phyloP scores from a whole-genome alignment of 2,113 vertebrate genomes.

The Malurus cyaneus region DNA sequence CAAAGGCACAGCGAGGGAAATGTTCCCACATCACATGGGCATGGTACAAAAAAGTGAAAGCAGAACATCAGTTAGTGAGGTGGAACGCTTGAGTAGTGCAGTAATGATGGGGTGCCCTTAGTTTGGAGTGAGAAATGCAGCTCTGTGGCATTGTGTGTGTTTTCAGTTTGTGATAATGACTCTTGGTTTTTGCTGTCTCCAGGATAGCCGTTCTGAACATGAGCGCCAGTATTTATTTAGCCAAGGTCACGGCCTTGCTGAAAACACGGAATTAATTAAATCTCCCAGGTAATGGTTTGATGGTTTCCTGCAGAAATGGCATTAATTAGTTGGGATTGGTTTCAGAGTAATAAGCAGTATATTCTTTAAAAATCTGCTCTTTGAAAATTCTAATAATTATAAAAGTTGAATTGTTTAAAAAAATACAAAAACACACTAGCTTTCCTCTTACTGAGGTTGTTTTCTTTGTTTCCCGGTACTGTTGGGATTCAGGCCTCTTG shows the following conservation, averaged over 20 bases:
- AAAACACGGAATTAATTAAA: conserved; percentile 92
- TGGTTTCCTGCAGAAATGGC: neutral
- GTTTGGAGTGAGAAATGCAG: neutral
- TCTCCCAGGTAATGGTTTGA: conserved; percentile 83
- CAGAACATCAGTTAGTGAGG: neutral
- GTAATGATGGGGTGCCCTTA: neutral
- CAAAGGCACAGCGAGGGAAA: neutral
- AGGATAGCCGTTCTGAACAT: conserved; percentile 93
- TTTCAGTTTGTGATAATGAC: neutral
- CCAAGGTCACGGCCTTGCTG: conserved; percentile 80
- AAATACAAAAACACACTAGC: neutral
- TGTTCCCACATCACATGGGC: neutral
- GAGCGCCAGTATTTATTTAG: conserved; percentile 95
- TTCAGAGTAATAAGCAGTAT: neutral
- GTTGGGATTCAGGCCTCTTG: neutral
- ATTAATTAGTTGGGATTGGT: neutral
- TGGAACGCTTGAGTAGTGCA: neutral
- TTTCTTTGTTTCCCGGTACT: neutral
- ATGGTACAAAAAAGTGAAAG: neutral
- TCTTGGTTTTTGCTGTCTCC: neutral
- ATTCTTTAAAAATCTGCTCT: neutral
- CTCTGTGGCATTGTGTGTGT: neutral
- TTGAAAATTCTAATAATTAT: neutral
- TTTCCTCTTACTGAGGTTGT: neutral
- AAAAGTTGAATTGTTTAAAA: neutral